phyloP scores from a whole-genome alignment of 2,113 vertebrate genomes.

The Nyctibius bracteatus region DNA sequence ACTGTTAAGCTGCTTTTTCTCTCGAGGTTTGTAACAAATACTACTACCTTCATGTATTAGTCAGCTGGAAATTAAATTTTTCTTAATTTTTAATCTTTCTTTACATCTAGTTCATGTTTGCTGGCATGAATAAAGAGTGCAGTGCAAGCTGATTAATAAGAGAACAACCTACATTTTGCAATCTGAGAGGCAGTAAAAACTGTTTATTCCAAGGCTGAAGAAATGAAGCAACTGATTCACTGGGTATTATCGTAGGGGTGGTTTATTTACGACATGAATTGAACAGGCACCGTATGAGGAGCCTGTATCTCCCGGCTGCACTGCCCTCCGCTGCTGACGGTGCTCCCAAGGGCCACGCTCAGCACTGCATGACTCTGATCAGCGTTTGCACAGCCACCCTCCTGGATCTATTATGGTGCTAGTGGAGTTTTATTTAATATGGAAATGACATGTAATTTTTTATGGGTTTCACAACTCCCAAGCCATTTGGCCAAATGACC shows the following conservation, averaged over 20 bases:
- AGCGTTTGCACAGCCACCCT: neutral
- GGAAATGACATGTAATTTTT: neutral
- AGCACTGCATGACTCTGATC: neutral
- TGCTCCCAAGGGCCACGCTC: fast-evolving
- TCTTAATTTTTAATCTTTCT: neutral
- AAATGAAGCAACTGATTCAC: neutral
- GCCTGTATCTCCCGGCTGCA: neutral
- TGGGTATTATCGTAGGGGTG: neutral
- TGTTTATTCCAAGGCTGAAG: neutral
- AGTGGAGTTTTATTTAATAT: neutral
- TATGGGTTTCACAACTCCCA: neutral
- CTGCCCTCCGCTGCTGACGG: fast-evolving
- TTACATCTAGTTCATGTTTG: neutral
- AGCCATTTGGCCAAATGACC: neutral
- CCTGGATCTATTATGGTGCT: neutral
- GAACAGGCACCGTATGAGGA: neutral
- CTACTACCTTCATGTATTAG: neutral
- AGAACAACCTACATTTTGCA: neutral
- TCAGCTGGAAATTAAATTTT: neutral
- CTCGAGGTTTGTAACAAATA: neutral
- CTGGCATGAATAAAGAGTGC: neutral
- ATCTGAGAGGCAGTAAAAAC: neutral
- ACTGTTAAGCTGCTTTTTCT: neutral
- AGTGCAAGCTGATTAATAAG: neutral
- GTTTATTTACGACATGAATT: neutral